Conservation (phyloP, 2,888 invertebrate species). For the Perdita meconis region DNA sequence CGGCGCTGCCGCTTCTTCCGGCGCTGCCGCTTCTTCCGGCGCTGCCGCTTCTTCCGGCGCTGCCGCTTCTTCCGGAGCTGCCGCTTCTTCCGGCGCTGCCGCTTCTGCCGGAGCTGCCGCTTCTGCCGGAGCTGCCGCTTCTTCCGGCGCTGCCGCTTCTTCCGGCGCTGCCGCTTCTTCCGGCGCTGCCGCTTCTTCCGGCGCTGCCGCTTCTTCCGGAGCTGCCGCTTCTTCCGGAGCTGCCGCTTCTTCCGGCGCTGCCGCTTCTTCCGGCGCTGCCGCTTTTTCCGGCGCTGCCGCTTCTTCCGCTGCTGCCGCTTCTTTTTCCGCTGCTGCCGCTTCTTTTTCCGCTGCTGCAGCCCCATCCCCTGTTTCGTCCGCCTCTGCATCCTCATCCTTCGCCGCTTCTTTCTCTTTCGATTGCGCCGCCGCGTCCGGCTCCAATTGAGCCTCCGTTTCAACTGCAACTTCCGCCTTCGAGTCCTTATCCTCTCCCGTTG, state of each 20-base stretch:
- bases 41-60: slow-evolving; percentile 10
- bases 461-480: slow-evolving; percentile 8
- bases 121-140: neutral
- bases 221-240: too few relatives aligned
- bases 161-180: neutral
- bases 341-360: slow-evolving; percentile 9
- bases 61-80: slow-evolving; percentile 3
- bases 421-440: slow-evolving; percentile 7
- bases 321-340: slow-evolving; percentile 30
- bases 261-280: slow-evolving; percentile 19
- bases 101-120: slow-evolving; percentile 21
- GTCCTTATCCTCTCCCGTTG: slow-evolving; percentile 2
- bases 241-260: neutral
- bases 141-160: neutral
- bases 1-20: neutral
- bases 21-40: slow-evolving; percentile 35
- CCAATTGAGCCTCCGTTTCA: slow-evolving; percentile 25
- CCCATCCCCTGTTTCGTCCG: slow-evolving; percentile 18
- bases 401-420: slow-evolving; percentile 33
- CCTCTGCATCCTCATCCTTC: slow-evolving; percentile 42
- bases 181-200: slow-evolving; percentile 16
- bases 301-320: slow-evolving; percentile 20
- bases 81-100: slow-evolving; percentile 6
- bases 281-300: neutral
- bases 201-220: slow-evolving; percentile 25